These are phyloP conservation scores for Oreonectes daqikongensis DNA, from an alignment of 2,797 vertebrate species.

Conservation along the genomic window DNA sequence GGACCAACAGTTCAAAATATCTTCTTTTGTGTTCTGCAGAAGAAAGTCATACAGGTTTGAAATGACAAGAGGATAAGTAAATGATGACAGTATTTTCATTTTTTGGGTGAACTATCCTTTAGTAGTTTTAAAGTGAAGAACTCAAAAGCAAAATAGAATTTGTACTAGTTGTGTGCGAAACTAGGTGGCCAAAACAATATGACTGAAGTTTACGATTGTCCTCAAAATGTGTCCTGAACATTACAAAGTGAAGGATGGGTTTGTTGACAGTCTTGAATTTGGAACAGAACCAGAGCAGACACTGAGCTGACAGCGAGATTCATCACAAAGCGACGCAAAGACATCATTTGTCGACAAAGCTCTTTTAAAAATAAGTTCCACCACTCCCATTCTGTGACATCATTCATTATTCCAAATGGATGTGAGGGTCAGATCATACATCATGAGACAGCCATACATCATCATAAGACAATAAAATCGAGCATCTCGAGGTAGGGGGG, in stretches of 20 bases:
- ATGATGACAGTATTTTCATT: too few relatives aligned
- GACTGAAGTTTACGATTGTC: not conserved
- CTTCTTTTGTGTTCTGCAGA: too few relatives aligned
- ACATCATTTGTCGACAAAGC: conserved; percentile 56
- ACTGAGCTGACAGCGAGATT: conserved; percentile 54
- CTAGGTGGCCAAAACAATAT: not conserved
- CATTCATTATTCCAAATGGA: conserved; percentile 59
- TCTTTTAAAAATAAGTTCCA: conserved; percentile 63
- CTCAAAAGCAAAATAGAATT: too few relatives aligned
- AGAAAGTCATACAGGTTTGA: too few relatives aligned
- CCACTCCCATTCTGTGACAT: conserved; percentile 57
- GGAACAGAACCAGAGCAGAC: conserved; percentile 30
- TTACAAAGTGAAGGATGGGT: conserved; percentile 1
- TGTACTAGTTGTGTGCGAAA: not conserved
- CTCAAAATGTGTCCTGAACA: conserved; percentile 11
- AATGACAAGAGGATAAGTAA: too few relatives aligned
- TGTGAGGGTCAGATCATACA: conserved; percentile 31
- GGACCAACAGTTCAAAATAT: too few relatives aligned
- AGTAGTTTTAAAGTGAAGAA: too few relatives aligned
- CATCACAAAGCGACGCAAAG: conserved; percentile 61
- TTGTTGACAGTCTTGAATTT: conserved; percentile 46
- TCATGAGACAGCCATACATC: conserved; percentile 16
- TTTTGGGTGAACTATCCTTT: too few relatives aligned
- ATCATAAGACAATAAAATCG: not conserved
- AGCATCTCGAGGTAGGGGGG: not conserved